Evolutionary conservation across 2,888 invertebrate genomes (phyloP).

Genomic region (Norana najaformis): DNA sequence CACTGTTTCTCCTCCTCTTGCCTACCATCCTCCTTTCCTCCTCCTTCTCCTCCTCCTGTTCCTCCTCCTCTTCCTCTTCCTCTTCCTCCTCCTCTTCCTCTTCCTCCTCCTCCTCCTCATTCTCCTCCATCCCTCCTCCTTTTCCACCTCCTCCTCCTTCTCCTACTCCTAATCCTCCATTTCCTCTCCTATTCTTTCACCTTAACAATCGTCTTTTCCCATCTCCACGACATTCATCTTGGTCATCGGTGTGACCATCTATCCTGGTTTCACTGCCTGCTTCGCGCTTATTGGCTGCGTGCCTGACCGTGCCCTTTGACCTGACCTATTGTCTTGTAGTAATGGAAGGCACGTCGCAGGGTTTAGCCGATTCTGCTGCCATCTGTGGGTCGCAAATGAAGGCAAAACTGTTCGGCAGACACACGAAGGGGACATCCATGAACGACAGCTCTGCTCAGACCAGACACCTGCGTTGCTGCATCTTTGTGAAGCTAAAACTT

Average conservation of each 20-base stretch:
- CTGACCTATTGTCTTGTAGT: not conserved
- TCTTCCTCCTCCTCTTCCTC: not conserved
- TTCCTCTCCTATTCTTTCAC: not conserved
- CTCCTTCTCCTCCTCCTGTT: too few species aligned
- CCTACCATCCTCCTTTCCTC: too few species aligned
- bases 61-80: not conserved
- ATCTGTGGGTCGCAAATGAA: too few species aligned
- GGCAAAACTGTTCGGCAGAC: not conserved
- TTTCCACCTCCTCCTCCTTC: too few species aligned
- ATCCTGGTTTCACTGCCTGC: not conserved
- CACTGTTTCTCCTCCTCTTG: too few species aligned
- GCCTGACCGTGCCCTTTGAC: not conserved
- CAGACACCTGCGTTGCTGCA: not conserved
- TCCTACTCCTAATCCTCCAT: not conserved
- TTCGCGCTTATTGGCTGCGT: not conserved
- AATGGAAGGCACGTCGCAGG: not conserved
- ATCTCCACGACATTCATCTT: not conserved
- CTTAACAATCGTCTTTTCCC: not conserved
- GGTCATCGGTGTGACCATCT: not conserved
- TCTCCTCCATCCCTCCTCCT: not conserved
- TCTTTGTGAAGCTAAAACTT: not conserved
- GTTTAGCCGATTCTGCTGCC: not conserved
- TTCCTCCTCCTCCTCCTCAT: not conserved
- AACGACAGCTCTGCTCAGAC: not conserved
- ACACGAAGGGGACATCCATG: not conserved